Base-by-base conservation (phyloP, 2,113 vertebrate genomes). In the Scophthalmus maximus region DNA sequence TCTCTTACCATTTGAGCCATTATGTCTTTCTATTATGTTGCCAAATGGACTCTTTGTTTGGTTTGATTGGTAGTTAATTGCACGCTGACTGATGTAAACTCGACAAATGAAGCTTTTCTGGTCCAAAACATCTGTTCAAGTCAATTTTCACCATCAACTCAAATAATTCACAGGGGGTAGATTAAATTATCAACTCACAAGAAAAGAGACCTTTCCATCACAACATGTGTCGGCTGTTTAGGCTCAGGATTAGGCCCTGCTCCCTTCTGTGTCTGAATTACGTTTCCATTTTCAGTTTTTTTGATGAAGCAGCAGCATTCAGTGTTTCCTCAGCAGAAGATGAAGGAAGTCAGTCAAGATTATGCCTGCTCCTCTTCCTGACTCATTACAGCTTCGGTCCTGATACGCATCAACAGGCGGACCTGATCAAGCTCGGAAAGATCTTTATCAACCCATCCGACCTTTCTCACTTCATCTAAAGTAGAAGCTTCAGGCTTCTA, bases 1-100 rank as follows among this genome's bases (percentile, higher is more conserved):
- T 78, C 61, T 27, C 20, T 40, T 60, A 76, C 64, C 74, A 76
- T 73, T 57, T 79, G 58, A 46, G 8, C 46, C 20, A 22, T 49
- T 23, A 8, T 2, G 12, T 34, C 40, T 25, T 62, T 56, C 14
- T 53, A 36, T 74, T 78, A 29, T 85, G 17, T 69, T 42, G 47
- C 36, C 26, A 72, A 79, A 81, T 46, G 46, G 71, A 5, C 23
- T 77, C 63, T 56, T 81, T 81, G 78, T 87, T 76, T 73, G 61
- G 30, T 53, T 65, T 84, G 57, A 86, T 78, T 72, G 76, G 40
- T 44, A 22, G 1, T 3, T 57, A 82, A 74, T 57, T 73, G 63
- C 11, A 2, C 27, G 12, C 10, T 71, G 77, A 71, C 47, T 76
- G 57, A 57, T 62, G 32, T 15, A 42, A 83, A 73, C 17, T 26